Evolutionary conservation across 64 coral and sea anemone genomes (phyloP), one percentile per base, ranked within the genome.

Genomic region (Pocillopora verrucosa): DNA sequence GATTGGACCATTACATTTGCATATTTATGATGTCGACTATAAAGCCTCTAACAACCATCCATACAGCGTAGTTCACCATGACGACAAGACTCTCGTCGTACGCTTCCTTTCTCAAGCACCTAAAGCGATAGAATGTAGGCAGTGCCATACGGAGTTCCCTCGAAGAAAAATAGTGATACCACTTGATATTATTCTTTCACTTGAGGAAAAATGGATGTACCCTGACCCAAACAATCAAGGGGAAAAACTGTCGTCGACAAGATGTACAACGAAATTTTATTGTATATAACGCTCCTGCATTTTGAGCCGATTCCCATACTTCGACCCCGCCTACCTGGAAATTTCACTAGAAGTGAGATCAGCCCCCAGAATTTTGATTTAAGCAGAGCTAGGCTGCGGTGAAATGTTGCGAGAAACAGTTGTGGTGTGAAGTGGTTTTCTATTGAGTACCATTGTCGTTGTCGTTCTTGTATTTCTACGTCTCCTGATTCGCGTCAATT

Each of bases 271-370:
- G 30, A 75, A 75, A 16, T 75, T 75, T 75, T 75, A 75, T 16
- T 75, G 30, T 35, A 36, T 75, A 35, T 35, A 79, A 60, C 14
- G 88, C 2, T 38, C 38, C 17, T 89, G 76, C 45, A 61, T 91
- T 80, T 11, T 20, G 65, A 84, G 2, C 16, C 45, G 56, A 60
- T 91, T 91, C 62, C 80, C 89, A 34, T 84, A 91, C 30, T 91
- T 91, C 80, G 22, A 37, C 73, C 75, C 19, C 10, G 74, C 79
- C 9, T 84, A 82, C 59, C 16, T 83, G 68, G 80, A 84, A 10
- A 84, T 91, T 61, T 56, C 89, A 73, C 6, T 9, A 10, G 11
- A 83, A 16, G 69, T 83, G 1, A 83, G n/a, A 38, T 11, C 26
- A 15, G 45, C 45, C 51, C 75, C 84, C 79, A 65, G 73, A 67